Evolutionary conservation across 2,113 vertebrate species (phyloP).

Genomic region (Rhynchomys soricoides): DNA sequence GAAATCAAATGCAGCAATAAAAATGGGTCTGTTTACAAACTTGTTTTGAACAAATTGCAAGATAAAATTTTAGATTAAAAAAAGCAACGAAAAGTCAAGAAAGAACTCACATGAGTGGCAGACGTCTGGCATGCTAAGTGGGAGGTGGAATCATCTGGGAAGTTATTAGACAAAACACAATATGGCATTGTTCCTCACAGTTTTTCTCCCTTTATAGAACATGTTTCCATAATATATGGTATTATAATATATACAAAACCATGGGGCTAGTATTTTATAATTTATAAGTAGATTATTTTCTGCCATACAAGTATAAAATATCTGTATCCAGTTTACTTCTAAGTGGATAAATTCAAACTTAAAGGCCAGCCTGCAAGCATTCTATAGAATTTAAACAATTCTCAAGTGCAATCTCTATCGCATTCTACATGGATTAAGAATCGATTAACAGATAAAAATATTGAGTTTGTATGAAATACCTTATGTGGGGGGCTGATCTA

Average conservation of each 20-base stretch:
- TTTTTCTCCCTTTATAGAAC: not conserved
- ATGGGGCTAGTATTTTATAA: not conserved
- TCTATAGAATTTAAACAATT: not conserved
- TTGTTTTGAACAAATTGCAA: not conserved
- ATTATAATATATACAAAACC: not conserved
- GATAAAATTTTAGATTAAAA: not conserved
- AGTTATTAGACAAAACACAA: constrained; percentile 34
- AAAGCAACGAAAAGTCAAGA: not conserved
- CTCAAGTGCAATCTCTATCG: not conserved
- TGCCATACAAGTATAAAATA: not conserved
- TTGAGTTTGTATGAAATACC: not conserved
- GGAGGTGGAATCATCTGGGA: not conserved
- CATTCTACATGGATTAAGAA: not conserved
- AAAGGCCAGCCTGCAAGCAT: not conserved
- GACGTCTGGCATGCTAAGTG: not conserved
- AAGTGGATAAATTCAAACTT: not conserved
- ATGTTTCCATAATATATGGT: not conserved
- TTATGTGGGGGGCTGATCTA: not conserved
- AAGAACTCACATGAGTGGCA: not conserved
- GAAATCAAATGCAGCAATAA: not conserved
- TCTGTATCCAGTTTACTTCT: not conserved
- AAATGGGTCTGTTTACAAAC: not conserved
- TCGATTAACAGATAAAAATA: not conserved
- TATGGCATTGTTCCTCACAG: not conserved
- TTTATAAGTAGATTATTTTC: constrained; percentile 3